phyloP scores from a whole-genome alignment of 2,888 invertebrate genomes.

The Phorcus lineatus region DNA sequence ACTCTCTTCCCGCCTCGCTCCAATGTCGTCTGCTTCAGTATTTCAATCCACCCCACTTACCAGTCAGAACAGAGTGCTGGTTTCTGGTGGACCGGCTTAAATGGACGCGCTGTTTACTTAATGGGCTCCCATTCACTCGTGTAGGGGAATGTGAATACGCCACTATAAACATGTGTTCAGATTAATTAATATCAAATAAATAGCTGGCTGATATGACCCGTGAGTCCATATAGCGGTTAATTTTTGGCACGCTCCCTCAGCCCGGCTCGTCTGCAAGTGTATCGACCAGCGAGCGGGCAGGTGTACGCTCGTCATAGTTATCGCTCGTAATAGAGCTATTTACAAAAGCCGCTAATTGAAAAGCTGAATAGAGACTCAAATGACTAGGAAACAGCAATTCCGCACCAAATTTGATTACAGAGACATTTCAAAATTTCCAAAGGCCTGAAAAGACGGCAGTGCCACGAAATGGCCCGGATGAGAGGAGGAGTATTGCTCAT shows the following conservation, averaged over 20 bases:
- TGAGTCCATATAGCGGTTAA: conserved; percentile 6
- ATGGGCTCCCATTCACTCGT: not conserved
- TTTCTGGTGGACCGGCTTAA: not conserved
- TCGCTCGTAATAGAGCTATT: conserved; percentile 45
- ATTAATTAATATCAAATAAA: conserved; percentile 41
- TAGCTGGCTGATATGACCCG: conserved; percentile 26
- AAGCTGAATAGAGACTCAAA: conserved; percentile 60
- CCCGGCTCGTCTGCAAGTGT: not conserved
- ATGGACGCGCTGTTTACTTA: conserved; percentile 2
- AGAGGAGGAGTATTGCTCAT: conserved; percentile 18
- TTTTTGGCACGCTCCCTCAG: conserved; percentile 21
- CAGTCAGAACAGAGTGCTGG: not conserved
- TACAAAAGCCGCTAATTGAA: conserved; percentile 63
- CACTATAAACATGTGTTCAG: conserved; percentile 38
- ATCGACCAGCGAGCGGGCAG: conserved; percentile 23
- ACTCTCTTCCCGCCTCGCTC: not conserved
- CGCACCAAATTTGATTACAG: conserved; percentile 64
- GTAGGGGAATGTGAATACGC: conserved; percentile 32
- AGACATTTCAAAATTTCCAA: conserved; percentile 35
- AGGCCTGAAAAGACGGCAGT: conserved; percentile 15
- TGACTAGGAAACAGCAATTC: conserved; percentile 65
- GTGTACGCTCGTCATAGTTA: conserved; percentile 25
- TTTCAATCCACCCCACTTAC: not conserved
- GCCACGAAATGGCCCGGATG: conserved; percentile 15
- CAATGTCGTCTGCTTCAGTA: not conserved